Evolutionary conservation across 2,888 invertebrate species (phyloP), one percentile per base, ranked within the genome.

Genomic region (Eulithis prunata): DNA sequence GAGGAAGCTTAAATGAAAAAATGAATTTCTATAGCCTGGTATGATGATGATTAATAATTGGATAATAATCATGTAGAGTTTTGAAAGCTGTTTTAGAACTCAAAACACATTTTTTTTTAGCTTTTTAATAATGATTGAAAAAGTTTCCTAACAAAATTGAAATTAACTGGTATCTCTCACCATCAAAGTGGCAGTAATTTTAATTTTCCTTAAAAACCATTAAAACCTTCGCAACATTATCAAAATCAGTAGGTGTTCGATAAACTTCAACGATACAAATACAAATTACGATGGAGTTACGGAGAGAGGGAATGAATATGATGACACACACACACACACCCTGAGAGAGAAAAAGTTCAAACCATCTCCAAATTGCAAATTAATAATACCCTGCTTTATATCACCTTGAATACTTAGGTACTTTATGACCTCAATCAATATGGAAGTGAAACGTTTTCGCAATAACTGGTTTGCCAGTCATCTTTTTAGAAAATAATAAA

Each of bases 371-470:
- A n/a, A n/a, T n/a, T 70, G 68, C 74, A 77, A 80, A 81, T 81
- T 81, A 82, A 81, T 81, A 78, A 78, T 77, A 76, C 71, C 74
- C 66, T 64, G 71, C 66, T 73, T 66, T 70, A 64, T 70, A 49
- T 47, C 65, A 63, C 62, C 62, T 73, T 81, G 81, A 84, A 85
- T 84, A 21, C 21, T 21, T 21, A 21, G 2, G 21, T 21, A 21
- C 21, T 85, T 82, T 80, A 86, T 82, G 70, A 71, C 71, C 68
- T 72, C 83, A 84, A 83, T 85, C 79, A 73, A 71, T 76, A 77
- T 81, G 79, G 82, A 80, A 84, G 81, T 78, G 21, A 1, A 21
- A 21, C 21, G 21, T 21, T 21, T 21, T 21, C 21, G 78, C 32
- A 32, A 32, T 3, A 32, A 32, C 6, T 32, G 6, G 2, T 32